Evolutionary conservation across 2,888 invertebrate genomes (phyloP).

Genomic region (Calliopum simillimum): DNA sequence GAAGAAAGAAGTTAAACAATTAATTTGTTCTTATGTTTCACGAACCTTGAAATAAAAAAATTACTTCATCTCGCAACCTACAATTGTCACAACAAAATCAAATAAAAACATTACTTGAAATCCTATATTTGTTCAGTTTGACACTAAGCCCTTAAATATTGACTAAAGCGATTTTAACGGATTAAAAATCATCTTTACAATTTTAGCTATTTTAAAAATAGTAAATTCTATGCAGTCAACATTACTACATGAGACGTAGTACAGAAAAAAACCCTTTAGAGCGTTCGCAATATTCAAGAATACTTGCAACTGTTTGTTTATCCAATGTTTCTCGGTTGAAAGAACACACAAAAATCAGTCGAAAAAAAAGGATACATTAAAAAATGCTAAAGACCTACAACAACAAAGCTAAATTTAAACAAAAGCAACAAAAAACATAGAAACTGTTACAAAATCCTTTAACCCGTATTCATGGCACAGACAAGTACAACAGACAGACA

Average conservation of each 20-base stretch:
- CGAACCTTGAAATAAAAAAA: too few species aligned
- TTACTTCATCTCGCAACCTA: background rate
- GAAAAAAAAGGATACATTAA: slow-evolving; percentile 41
- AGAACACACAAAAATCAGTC: slow-evolving; percentile 55
- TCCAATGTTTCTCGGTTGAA: slow-evolving; percentile 65
- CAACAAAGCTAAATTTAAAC: background rate
- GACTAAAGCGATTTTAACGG: slow-evolving; percentile 67
- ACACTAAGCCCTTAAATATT: slow-evolving; percentile 68
- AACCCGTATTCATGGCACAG: slow-evolving; percentile 48
- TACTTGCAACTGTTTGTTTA: slow-evolving; percentile 61
- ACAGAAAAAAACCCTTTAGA: slow-evolving; percentile 36
- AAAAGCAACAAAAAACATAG: slow-evolving; percentile 29
- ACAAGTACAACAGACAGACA: slow-evolving; percentile 51
- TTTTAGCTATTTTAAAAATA: slow-evolving; percentile 39
- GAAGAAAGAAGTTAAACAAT: too few species aligned
- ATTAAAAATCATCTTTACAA: slow-evolving; percentile 59
- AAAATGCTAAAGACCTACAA: slow-evolving; percentile 35
- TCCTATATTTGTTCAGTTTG: slow-evolving; percentile 48
- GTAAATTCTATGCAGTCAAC: slow-evolving; percentile 43
- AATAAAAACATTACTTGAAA: slow-evolving; percentile 14
- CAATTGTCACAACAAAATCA: slow-evolving; percentile 23
- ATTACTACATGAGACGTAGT: slow-evolving; percentile 37
- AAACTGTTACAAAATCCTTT: slow-evolving; percentile 53
- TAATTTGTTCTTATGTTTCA: too few species aligned
- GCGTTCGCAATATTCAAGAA: slow-evolving; percentile 49